Base-by-base conservation (phyloP, 2,113 vertebrate genomes). In the Ophiodon elongatus region DNA sequence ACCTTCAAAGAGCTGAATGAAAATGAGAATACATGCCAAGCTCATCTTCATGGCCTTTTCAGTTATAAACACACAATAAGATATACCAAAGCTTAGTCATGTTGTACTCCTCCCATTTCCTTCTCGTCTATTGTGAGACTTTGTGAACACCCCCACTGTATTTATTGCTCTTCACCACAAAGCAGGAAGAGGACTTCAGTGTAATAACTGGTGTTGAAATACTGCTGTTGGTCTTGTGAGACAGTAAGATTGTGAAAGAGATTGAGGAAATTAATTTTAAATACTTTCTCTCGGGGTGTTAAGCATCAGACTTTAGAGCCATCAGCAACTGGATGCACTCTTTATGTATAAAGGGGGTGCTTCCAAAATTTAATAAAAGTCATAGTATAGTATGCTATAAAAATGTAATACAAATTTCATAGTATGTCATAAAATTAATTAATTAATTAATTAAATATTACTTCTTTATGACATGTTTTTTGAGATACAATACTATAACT, bases 1-100 rank as follows among this genome's bases (percentile, higher is more conserved):
- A 94, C 93, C 92, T 83, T 77, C 64, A 25, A 57, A 82, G n/a
- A 92, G 68, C 25, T 84, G 85, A 80, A 76, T 63, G 64, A 93
- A 63, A 54, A 93, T 1, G 8, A 94, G 39, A 65, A 73, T 0
- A 25, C 35, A 64, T 2, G 43, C 29, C 19, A 63, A 47, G 5
- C 41, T 81, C 27, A 39, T 85, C 87, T 65, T 92, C 88, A 85
- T 87, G 50, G 73, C 21, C 31, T 29, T 31, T 79, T 41, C 66
- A 25, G 41, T 62, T 47, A 7, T 10, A 31, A 4, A 60, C 37
- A 6, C 13, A 15, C 29, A 2, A 59, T 31, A 15, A 56, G 19
- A 79, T 4, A 11, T 19, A 67, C 37, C 1, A 9, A 19, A 65
- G 35, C 37, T 8, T 6, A 64, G 39, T 73, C 72, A 75, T 74